Percentiles rank a stretch among this genome's conserved stretches.
phyloP scores from a whole-genome alignment of 2,888 invertebrate species.

The Coelinius sp. region DNA sequence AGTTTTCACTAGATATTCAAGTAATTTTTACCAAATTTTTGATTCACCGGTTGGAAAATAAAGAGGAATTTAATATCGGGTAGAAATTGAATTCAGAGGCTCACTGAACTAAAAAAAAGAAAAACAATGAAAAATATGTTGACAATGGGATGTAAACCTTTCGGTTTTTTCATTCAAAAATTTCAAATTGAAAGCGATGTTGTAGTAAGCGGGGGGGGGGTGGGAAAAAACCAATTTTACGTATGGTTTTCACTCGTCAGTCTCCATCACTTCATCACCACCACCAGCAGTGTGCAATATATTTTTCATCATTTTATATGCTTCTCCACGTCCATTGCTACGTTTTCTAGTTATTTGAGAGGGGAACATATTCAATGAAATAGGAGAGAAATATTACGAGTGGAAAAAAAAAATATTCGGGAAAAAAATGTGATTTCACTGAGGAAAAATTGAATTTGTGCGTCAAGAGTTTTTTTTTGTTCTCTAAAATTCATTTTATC shows the following conservation, averaged over 20 bases:
- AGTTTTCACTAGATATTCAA: no score
- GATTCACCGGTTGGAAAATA: not conserved
- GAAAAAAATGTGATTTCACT: not conserved
- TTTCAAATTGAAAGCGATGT: not conserved
- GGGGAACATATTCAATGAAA: not conserved
- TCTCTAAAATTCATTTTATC: not conserved
- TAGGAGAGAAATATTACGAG: not conserved
- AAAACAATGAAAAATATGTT: not conserved
- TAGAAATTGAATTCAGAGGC: not conserved
- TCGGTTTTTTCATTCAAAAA: conserved; percentile 4
- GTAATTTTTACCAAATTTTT: no score
- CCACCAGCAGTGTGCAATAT: not conserved
- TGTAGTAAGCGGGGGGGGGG: not conserved
- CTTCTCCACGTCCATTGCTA: not conserved
- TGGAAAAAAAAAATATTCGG: not conserved
- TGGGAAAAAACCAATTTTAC: conserved; percentile 1
- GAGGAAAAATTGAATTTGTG: not conserved
- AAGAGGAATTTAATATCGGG: not conserved
- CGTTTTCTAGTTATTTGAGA: not conserved
- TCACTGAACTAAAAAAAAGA: not conserved
- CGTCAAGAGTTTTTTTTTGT: no score
- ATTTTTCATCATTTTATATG: conserved; percentile 11
- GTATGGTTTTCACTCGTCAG: conserved; percentile 5
- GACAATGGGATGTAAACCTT: not conserved
- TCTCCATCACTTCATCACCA: not conserved